Evolutionary conservation across 2,797 vertebrate genomes (phyloP), one percentile per base, ranked within the genome.

Genomic region (Helarctos malayanus): DNA sequence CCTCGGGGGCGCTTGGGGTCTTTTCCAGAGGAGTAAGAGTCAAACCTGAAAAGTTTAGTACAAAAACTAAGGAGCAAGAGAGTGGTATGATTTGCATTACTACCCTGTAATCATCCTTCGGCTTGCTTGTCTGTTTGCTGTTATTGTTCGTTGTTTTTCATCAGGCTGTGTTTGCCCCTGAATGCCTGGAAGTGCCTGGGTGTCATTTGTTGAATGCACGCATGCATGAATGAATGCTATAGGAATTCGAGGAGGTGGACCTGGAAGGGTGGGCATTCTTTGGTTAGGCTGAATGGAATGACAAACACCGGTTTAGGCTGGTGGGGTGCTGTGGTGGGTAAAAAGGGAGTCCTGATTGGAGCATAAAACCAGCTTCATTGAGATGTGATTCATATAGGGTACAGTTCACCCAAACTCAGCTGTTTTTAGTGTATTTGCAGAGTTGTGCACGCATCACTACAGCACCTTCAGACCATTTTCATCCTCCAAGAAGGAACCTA

Each of bases 71-170:
- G 80, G 27, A 2, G 75, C 85, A 32, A 45, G 8, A 3, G 47
- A 14, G 47, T 2, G 6, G 35, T 0, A 0, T 10, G 27, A 10
- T 3, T 10, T 3, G 56, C 41, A 10, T 32, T 1, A 0, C 45
- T 1, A 16, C 7, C 0, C 35, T 19, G 32, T 15, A 1, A 1
- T 0, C 3, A 4, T 11, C 69, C 56, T 59, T 57, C 9, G 10
- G 14, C n/a, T 82, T 47, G 32, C n/a, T 29, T 54, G 21, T 41
- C 12, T 29, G 15, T 73, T 81, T 32, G 45, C 12, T 23, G 21
- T 5, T 27, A 1, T 0, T 49, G 10, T 79, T 47, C 35, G 52
- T 68, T 57, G 27, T 49, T 57, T 45, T 2, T 12, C 52, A 4
- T 41, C 23, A 49, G 56, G 0, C n/a, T 7, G 10, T 7, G 32